Evolutionary conservation across 1,140 invertebrate genomes (phyloP).

Genomic region (Venturia canescens): DNA sequence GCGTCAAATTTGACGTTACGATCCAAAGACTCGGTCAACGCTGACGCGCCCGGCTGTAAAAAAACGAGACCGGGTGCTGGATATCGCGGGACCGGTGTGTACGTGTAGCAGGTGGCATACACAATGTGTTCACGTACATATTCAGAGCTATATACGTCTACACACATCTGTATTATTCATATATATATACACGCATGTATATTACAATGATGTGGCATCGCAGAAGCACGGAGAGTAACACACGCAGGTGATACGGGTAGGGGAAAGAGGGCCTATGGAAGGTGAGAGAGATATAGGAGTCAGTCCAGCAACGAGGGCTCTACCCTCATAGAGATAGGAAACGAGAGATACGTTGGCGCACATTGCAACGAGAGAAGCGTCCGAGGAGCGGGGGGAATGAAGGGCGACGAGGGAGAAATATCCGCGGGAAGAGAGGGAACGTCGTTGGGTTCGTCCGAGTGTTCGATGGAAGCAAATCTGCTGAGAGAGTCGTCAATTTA

Average conservation of each 20-base stretch:
- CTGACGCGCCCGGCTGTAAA: neutral
- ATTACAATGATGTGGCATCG: conserved; percentile 1
- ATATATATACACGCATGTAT: neutral
- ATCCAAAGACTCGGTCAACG: neutral
- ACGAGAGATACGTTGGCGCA: conserved; percentile 31
- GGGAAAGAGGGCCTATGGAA: conserved; percentile 16
- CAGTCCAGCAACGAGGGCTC: neutral
- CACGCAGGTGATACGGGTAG: conserved; percentile 52
- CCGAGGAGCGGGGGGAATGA: conserved; percentile 26
- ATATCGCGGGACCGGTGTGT: conserved; percentile 6
- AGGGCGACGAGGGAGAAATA: neutral
- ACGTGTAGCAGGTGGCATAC: conserved; percentile 57
- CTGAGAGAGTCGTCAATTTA: too few relatives aligned
- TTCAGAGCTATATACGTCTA: neutral
- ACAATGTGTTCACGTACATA: conserved; percentile 12
- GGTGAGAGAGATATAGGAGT: conserved; percentile 13
- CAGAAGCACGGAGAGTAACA: neutral
- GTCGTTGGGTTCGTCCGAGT: too few relatives aligned
- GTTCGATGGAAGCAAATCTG: too few relatives aligned
- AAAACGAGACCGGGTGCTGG: neutral
- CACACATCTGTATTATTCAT: neutral
- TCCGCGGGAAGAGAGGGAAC: too few relatives aligned
- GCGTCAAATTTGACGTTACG: too few relatives aligned
- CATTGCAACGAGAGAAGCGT: conserved; percentile 22
- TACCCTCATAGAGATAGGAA: conserved; percentile 24